phyloP scores from a whole-genome alignment of 2,113 vertebrate species.

The Pomatorhinus ruficollis region DNA sequence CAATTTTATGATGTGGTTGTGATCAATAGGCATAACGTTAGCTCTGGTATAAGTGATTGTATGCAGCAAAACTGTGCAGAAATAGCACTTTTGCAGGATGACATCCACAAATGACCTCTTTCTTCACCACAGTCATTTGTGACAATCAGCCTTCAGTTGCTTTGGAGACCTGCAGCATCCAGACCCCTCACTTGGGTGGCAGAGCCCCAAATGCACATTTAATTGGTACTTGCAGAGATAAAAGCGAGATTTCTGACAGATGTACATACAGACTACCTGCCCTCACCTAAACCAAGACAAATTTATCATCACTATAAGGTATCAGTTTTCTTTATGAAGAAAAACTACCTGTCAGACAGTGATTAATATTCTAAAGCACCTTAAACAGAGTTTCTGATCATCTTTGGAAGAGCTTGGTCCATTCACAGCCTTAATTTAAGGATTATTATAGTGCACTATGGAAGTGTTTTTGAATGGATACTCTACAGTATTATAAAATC shows the following conservation, averaged over 20 bases:
- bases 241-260: slow-evolving; percentile 23
- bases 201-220: not conserved
- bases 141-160: not conserved
- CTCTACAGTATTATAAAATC: not conserved
- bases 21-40: not conserved
- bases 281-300: not conserved
- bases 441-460: not conserved
- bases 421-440: not conserved
- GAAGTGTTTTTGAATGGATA: not conserved
- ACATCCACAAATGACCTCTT: not conserved
- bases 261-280: not conserved
- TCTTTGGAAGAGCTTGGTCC: not conserved
- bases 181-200: not conserved
- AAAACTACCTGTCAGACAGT: not conserved
- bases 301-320: slow-evolving; percentile 15
- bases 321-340: not conserved
- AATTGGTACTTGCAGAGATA: not conserved
- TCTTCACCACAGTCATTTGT: not conserved
- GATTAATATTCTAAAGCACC: not conserved
- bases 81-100: not conserved
- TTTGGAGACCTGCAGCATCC: not conserved
- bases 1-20: not conserved
- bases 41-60: not conserved
- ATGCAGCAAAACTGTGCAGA: not conserved
- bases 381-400: not conserved